A percentile compares a stretch with the other conserved stretches of the same genome.
These are phyloP conservation scores for Gnathonemus echidnorhynchus DNA, from an alignment of 2,113 vertebrate genomes.

Conservation along the genomic window DNA sequence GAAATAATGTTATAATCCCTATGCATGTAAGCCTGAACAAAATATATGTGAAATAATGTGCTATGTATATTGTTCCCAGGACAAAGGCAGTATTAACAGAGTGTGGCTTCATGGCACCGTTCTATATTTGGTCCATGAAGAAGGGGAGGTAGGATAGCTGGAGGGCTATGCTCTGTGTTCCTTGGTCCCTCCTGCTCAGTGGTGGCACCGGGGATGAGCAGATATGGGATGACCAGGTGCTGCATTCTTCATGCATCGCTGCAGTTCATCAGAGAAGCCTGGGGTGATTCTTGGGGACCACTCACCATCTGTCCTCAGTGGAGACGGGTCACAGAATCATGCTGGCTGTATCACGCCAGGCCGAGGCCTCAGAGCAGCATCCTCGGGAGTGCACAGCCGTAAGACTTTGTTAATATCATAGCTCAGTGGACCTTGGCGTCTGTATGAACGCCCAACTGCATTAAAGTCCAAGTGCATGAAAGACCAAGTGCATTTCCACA, in stretches of 20 bases:
- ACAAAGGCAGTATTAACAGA: neutral
- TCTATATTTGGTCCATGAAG: constrained; percentile 2
- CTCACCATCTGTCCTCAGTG: constrained; percentile 10
- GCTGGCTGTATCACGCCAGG: neutral
- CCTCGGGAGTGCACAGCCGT: neutral
- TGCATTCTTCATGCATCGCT: constrained; percentile 1
- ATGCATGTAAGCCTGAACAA: neutral
- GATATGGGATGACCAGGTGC: constrained; percentile 16
- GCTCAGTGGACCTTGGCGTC: neutral
- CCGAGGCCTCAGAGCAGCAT: neutral
- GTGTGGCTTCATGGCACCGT: neutral
- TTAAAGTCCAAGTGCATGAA: neutral
- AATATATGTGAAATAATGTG: neutral
- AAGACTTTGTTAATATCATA: neutral
- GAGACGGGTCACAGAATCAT: neutral
- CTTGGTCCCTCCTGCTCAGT: neutral
- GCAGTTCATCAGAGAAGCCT: neutral
- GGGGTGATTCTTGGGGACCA: neutral
- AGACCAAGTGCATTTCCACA: neutral
- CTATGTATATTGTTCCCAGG: neutral
- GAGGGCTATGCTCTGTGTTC: neutral
- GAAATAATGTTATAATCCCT: neutral
- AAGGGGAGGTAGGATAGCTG: neutral
- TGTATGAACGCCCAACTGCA: neutral
- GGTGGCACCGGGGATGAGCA: neutral